Conservation (phyloP, 2,797 vertebrate genomes). For the Rhyacichthys aspro region DNA sequence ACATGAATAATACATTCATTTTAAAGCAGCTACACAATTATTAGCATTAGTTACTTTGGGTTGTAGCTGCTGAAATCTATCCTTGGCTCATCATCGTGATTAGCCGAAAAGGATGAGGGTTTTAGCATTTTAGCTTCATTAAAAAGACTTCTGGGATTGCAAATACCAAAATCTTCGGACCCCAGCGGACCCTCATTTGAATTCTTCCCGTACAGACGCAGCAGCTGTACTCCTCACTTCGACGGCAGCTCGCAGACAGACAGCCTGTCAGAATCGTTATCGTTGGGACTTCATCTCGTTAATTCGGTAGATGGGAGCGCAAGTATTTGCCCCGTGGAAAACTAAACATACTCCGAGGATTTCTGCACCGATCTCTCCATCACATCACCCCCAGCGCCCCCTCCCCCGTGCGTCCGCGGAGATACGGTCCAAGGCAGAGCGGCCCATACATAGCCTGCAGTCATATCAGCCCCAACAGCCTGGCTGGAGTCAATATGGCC, state of each 20-base stretch:
- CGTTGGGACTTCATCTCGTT: conserved; percentile 72
- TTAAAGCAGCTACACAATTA: conserved; percentile 5
- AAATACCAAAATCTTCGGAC: conserved; percentile 40
- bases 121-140: conserved; percentile 54
- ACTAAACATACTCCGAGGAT: conserved; percentile 61
- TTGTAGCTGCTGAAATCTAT: conserved; percentile 21
- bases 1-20: background rate
- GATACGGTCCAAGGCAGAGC: conserved; percentile 54
- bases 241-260: conserved; percentile 63
- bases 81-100: conserved; percentile 31
- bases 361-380: conserved; percentile 19
- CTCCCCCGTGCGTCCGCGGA: conserved; percentile 20
- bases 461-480: conserved; percentile 79
- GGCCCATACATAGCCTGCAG: conserved; percentile 79
- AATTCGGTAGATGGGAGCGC: conserved; percentile 77
- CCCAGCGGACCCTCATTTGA: conserved; percentile 51
- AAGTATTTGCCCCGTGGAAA: conserved; percentile 80
- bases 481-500: conserved; percentile 81
- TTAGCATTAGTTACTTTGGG: background rate
- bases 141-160: conserved; percentile 53
- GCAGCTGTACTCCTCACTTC: conserved; percentile 31
- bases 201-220: conserved; percentile 52
- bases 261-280: conserved; percentile 74
- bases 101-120: conserved; percentile 40
- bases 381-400: background rate